A percentile compares a stretch with the other conserved stretches of the same genome.
Conservation (phyloP, 2,888 invertebrate genomes). For the Buathra laborator region DNA sequence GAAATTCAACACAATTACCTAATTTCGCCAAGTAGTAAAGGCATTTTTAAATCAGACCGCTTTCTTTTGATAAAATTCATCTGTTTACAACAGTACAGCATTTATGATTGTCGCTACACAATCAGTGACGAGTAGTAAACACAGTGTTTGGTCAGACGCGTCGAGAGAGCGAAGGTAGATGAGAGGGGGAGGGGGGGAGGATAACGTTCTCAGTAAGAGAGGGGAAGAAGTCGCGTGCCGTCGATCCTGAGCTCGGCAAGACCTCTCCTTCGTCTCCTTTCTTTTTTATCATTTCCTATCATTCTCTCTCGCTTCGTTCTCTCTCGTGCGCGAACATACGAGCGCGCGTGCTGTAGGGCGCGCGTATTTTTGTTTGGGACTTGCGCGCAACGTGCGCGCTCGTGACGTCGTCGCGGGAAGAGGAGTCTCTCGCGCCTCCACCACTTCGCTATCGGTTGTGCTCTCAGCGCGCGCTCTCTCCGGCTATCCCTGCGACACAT, state of each 20-base stretch:
- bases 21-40: neutral
- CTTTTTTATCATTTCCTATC: neutral
- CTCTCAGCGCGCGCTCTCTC: conserved; percentile 59
- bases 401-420: conserved; percentile 69
- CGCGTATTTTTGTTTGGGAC: conserved; percentile 77
- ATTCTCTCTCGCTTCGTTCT: conserved; percentile 2
- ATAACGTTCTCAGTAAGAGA: neutral
- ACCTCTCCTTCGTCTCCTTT: neutral
- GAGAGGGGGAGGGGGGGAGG: neutral
- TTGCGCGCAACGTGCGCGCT: conserved; percentile 74
- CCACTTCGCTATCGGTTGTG: conserved; percentile 69
- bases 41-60: neutral
- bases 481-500: conserved; percentile 75
- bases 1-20: neutral
- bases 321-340: conserved; percentile 59
- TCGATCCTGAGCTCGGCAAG: conserved; percentile 23
- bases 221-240: conserved; percentile 55
- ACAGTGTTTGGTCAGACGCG: conserved; percentile 56
- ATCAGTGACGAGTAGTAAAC: neutral
- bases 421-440: conserved; percentile 52
- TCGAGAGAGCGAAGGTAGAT: neutral
- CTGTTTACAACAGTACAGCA: neutral
- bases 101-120: neutral
- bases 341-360: conserved; percentile 70
- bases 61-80: neutral